A percentile compares a stretch with the other conserved stretches of the same genome.
Conservation (phyloP, 1,140 invertebrate genomes). For the Dendrolimus kikuchii region DNA sequence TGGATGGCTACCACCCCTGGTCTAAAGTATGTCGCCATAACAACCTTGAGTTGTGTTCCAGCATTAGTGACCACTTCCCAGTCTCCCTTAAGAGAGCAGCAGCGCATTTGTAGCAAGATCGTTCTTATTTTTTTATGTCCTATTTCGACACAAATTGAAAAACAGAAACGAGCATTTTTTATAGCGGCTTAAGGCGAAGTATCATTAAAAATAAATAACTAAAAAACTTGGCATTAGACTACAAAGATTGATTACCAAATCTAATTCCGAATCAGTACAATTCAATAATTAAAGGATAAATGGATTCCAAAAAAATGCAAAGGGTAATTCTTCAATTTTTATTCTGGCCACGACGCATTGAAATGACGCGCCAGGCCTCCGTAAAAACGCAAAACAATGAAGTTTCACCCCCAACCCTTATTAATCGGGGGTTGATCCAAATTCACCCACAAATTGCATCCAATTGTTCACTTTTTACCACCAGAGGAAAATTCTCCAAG, state of each 20-base stretch:
- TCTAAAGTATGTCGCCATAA: no score
- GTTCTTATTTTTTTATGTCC: no score
- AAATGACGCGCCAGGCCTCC: constrained; percentile 31
- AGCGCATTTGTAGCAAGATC: no score
- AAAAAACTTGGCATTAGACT: no score
- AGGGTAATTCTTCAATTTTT: constrained; percentile 15
- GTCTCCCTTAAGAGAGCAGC: no score
- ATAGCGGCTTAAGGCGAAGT: no score
- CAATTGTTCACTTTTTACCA: constrained; percentile 71
- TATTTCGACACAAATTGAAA: no score
- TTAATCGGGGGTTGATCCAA: constrained; percentile 60
- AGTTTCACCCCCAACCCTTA: constrained; percentile 39
- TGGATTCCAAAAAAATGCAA: constrained; percentile 15
- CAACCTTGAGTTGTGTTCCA: no score
- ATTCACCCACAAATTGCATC: constrained; percentile 69
- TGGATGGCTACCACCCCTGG: no score
- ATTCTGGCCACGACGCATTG: constrained; percentile 32
- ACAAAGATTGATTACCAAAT: background rate
- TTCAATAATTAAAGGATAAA: background rate
- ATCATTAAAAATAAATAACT: no score
- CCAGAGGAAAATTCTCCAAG: constrained; percentile 43
- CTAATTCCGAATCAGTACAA: background rate
- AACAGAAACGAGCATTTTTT: no score
- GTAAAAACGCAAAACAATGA: constrained; percentile 56
- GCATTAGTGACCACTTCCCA: no score